Conservation (phyloP, 2,797 vertebrate species). For the Cichlasoma orientale region DNA sequence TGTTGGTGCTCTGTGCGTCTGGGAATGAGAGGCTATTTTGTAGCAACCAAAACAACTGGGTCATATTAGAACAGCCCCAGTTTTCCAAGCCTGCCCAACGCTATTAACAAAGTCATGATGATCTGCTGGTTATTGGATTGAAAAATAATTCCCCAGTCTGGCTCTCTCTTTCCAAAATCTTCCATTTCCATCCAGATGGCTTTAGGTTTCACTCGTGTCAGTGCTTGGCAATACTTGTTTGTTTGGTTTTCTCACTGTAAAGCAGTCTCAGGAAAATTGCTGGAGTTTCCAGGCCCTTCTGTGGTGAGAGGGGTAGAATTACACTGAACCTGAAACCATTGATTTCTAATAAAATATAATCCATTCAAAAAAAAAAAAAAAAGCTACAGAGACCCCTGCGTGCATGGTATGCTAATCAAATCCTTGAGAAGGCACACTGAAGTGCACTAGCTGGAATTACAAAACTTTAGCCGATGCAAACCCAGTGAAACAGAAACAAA, state of each 20-base stretch:
- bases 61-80: slow-evolving; percentile 64
- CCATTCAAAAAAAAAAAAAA: slow-evolving; percentile 31
- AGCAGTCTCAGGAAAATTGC: slow-evolving; percentile 52
- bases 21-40: slow-evolving; percentile 56
- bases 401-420: slow-evolving; percentile 30
- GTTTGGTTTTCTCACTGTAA: slow-evolving; percentile 70
- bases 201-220: slow-evolving; percentile 69
- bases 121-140: slow-evolving; percentile 69
- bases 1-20: slow-evolving; percentile 30
- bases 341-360: slow-evolving; percentile 46
- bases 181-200: slow-evolving; percentile 71
- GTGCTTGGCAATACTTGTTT: slow-evolving; percentile 66
- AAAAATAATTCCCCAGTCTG: slow-evolving; percentile 64
- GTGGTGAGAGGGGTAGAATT: slow-evolving; percentile 52
- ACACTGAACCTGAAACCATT: slow-evolving; percentile 45
- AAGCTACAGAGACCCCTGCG: slow-evolving; percentile 13
- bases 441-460: background rate
- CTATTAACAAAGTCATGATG: slow-evolving; percentile 71
- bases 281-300: slow-evolving; percentile 67
- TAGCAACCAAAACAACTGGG: slow-evolving; percentile 73
- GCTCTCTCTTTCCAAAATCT: slow-evolving; percentile 59
- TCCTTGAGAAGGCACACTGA: slow-evolving; percentile 1
- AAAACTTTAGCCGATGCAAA: background rate
- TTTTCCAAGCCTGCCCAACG: slow-evolving; percentile 69
- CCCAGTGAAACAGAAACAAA: background rate